Evolutionary conservation across 2,888 invertebrate species (phyloP), one percentile per base, ranked within the genome.

Genomic region (Polia nebulosa): DNA sequence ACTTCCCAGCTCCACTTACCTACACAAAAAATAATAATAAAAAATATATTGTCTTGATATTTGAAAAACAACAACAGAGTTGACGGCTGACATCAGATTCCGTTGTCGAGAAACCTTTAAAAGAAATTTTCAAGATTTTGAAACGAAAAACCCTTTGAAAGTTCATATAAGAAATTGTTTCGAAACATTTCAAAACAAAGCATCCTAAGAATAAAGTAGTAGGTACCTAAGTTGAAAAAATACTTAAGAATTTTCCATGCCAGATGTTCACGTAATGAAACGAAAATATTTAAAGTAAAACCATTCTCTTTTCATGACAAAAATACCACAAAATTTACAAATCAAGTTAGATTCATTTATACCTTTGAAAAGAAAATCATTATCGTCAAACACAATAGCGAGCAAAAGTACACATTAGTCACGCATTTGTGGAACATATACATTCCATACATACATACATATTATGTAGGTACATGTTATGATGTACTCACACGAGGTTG

Each of bases 321-420:
- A 57, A 73, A 65, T 57, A 57, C 27, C 44, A 22, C 4, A 52
- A 34, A 22, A 15, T 39, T 44, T 8, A 56, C 41, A 9, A 56
- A 47, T 20, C 34, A 59, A 32, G 11, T 27, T 39, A 49, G 41
- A 45, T 56, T 29, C 34, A 3, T 52, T 15, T 3, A 29, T 5
- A 7, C 29, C 29, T 3, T 29, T 13, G 17, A 69, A 74, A 76
- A 69, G 52, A 62, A 69, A 69, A 45, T 17, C 13, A 49, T 60
- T 27, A 49, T 32, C 27, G 13, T 34, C 20, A 49, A 44, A 63
- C 57, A 45, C 58, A 74, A 76, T 76, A 45, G 44, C 53, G 1
- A 61, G 39, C 27, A 36, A 60, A 75, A 44, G 41, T 62, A 70
- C 36, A 49, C 29, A 70, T 74, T 62, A 70, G 62, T 70, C 76